These are phyloP conservation scores for Crenichthys baileyi DNA, from an alignment of 2,797 vertebrate genomes.

Conservation along the genomic window DNA sequence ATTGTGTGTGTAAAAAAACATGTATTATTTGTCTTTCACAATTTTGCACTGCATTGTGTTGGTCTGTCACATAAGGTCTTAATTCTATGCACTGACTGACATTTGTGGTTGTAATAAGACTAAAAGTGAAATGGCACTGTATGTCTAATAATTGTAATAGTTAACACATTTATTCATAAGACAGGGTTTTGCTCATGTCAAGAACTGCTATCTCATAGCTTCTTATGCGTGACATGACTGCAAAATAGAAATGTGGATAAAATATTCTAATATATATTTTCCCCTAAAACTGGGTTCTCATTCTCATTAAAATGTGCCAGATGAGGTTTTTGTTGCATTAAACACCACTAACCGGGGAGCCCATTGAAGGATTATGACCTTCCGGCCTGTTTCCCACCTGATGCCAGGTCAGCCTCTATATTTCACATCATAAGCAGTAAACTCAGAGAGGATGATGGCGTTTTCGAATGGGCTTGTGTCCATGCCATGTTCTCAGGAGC, in stretches of 20 bases:
- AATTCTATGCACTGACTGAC: not conserved
- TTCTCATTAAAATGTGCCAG: not conserved
- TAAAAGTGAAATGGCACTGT: not conserved
- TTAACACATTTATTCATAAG: not conserved
- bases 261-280: not conserved
- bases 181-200: not conserved
- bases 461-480: not conserved
- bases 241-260: not conserved
- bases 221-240: not conserved
- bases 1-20: not conserved
- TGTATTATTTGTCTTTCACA: not conserved
- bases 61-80: not conserved
- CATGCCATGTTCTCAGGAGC: not conserved
- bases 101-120: not conserved
- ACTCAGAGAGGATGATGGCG: not conserved
- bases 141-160: not conserved
- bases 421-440: conserved; percentile 21
- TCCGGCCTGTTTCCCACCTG: conserved; percentile 16
- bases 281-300: not conserved
- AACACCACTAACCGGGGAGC: not conserved
- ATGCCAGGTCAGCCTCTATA: conserved; percentile 15
- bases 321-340: not conserved
- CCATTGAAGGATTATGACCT: conserved; percentile 26
- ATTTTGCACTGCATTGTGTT: not conserved
- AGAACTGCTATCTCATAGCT: not conserved